These are phyloP conservation scores for Mola mola DNA, from an alignment of 2,113 vertebrate species.

Conservation along the genomic window DNA sequence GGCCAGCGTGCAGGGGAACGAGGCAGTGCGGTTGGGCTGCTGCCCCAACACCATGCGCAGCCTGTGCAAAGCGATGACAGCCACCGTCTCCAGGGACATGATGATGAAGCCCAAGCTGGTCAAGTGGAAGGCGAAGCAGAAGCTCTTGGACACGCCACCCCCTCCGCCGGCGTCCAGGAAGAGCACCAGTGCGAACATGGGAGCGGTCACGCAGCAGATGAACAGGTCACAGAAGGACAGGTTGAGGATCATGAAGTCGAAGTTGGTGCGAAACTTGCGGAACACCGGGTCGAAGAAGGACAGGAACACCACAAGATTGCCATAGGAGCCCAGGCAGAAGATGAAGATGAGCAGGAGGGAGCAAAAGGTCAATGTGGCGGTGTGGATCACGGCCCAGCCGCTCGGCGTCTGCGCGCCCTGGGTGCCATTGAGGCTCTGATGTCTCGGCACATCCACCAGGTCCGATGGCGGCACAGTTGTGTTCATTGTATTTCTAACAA, in stretches of 20 bases:
- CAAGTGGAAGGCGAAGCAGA: constrained; percentile 95
- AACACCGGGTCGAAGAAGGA: constrained; percentile 96
- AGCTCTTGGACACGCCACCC: constrained; percentile 83
- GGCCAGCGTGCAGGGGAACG: constrained; percentile 88
- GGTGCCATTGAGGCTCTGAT: constrained; percentile 72
- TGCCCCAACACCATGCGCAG: constrained; percentile 94
- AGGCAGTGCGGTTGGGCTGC: constrained; percentile 87
- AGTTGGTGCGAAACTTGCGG: constrained; percentile 95
- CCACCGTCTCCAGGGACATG: constrained; percentile 96
- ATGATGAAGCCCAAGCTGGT: constrained; percentile 94
- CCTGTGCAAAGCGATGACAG: constrained; percentile 92
- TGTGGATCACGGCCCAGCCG: constrained; percentile 85
- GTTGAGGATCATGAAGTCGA: constrained; percentile 98
- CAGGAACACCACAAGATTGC: constrained; percentile 94
- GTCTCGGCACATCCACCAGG: constrained; percentile 73
- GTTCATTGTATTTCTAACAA: constrained; percentile 84
- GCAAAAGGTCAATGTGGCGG: constrained; percentile 88
- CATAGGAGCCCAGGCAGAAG: constrained; percentile 94
- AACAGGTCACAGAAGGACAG: constrained; percentile 97
- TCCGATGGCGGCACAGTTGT: constrained; percentile 79
- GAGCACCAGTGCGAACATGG: constrained; percentile 92
- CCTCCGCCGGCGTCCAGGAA: constrained; percentile 84
- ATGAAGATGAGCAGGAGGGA: constrained; percentile 87
- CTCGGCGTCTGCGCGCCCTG: constrained; percentile 51
- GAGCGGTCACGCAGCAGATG: constrained; percentile 91